A percentile compares a stretch with the other conserved stretches of the same genome.
These are phyloP conservation scores for Drosophila ercepeae DNA, from an alignment of 1,140 invertebrate genomes.

Conservation along the genomic window DNA sequence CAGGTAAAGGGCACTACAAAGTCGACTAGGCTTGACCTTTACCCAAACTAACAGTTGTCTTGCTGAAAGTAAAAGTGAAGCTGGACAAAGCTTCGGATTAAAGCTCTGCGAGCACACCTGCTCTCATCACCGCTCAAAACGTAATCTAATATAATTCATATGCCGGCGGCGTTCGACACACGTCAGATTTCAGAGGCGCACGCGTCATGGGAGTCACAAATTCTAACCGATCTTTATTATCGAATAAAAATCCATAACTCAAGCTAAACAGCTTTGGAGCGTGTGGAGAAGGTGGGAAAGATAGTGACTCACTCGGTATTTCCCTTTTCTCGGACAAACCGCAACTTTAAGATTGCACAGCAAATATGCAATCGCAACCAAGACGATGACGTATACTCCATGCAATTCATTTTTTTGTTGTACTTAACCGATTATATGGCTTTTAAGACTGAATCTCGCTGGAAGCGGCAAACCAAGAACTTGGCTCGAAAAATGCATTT, in stretches of 20 bases:
- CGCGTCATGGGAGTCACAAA: slow-evolving; percentile 58
- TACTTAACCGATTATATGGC: neutral
- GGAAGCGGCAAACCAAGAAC: slow-evolving; percentile 15
- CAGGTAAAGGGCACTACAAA: neutral
- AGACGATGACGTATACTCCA: slow-evolving; percentile 20
- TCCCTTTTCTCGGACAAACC: slow-evolving; percentile 42
- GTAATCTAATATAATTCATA: slow-evolving; percentile 21
- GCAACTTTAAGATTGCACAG: slow-evolving; percentile 20
- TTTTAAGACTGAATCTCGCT: slow-evolving; percentile 1
- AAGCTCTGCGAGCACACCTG: slow-evolving; percentile 33
- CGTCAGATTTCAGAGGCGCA: slow-evolving; percentile 43
- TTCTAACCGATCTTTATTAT: slow-evolving; percentile 6
- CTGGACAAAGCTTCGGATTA: slow-evolving; percentile 23
- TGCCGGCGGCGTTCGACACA: slow-evolving; percentile 29
- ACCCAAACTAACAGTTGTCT: neutral
- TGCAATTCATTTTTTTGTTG: slow-evolving; percentile 7
- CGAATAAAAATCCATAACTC: neutral
- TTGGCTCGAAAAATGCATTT: neutral
- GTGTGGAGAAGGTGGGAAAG: slow-evolving; percentile 53
- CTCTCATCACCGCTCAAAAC: neutral
- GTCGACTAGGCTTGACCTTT: neutral
- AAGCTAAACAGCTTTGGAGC: slow-evolving; percentile 5
- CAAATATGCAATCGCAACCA: slow-evolving; percentile 20
- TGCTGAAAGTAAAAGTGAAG: slow-evolving; percentile 66
- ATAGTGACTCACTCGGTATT: slow-evolving; percentile 58